Conservation (phyloP, 2,113 vertebrate genomes). For the Solea senegalensis region DNA sequence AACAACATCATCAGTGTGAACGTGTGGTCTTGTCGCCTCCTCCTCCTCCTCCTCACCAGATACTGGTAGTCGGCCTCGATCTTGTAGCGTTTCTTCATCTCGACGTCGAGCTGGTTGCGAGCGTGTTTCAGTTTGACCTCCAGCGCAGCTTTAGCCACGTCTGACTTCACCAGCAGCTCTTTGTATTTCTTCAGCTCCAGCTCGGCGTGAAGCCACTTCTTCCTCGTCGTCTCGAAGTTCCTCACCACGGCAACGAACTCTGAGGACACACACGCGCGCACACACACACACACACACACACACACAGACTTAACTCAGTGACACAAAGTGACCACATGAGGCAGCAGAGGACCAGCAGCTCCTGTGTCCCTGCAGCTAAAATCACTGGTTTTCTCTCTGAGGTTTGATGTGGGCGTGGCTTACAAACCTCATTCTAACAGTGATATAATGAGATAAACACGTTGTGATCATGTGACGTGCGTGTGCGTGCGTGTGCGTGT, state of each 20-base stretch:
- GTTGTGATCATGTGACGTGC: no score
- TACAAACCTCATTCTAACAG: no score
- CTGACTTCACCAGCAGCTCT: slow-evolving; percentile 81
- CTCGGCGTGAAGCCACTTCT: slow-evolving; percentile 79
- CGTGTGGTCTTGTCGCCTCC: no score
- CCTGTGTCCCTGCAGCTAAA: no score
- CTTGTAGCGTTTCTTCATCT: slow-evolving; percentile 87
- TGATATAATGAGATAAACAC: no score
- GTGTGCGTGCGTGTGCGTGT: no score
- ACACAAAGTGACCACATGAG: no score
- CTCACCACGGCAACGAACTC: slow-evolving; percentile 73
- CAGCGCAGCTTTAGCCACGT: slow-evolving; percentile 82
- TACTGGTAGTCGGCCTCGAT: slow-evolving; percentile 84
- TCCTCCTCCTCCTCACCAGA: slow-evolving; percentile 70
- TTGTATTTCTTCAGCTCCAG: slow-evolving; percentile 79
- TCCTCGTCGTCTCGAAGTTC: slow-evolving; percentile 77
- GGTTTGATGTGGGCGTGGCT: no score
- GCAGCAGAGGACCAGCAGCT: no score
- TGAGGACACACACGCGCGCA: slow-evolving; percentile 28
- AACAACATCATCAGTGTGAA: not conserved
- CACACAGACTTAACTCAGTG: no score
- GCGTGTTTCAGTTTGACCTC: slow-evolving; percentile 88
- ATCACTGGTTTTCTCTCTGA: no score
- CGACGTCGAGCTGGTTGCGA: slow-evolving; percentile 88
- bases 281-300: no score